phyloP scores from a whole-genome alignment of 2,888 invertebrate species.

The Eristalis pertinax region DNA sequence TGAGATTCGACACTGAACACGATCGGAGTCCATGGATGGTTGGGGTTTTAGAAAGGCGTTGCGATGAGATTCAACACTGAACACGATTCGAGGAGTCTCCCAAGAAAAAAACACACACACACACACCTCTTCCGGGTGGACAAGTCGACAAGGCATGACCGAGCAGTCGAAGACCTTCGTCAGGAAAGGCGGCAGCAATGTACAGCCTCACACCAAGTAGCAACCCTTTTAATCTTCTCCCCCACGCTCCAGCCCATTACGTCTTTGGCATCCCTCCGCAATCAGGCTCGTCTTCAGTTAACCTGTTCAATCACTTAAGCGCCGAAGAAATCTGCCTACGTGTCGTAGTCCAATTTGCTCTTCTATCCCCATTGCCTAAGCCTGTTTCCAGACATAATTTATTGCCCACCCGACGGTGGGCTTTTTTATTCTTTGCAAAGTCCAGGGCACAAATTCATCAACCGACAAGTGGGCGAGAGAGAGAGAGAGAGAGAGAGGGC shows the following conservation, averaged over 20 bases:
- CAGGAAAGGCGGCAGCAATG: background rate
- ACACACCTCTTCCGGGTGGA: background rate
- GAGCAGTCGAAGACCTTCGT: background rate
- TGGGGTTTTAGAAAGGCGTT: too few species aligned
- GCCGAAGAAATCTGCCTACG: constrained; percentile 62
- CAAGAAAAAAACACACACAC: too few species aligned
- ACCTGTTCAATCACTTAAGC: constrained; percentile 57
- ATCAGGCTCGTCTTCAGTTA: constrained; percentile 61
- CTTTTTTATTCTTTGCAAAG: constrained; percentile 15
- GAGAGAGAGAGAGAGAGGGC: too few species aligned
- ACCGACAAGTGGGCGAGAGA: constrained; percentile 42
- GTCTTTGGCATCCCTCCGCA: background rate
- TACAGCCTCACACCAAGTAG: background rate
- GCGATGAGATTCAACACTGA: too few species aligned
- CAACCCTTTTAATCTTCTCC: background rate
- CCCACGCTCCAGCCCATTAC: too few species aligned
- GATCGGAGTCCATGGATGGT: too few species aligned
- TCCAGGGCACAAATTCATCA: constrained; percentile 67
- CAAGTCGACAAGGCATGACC: background rate
- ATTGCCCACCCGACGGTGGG: constrained; percentile 46
- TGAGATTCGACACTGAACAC: too few species aligned
- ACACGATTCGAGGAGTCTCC: too few species aligned
- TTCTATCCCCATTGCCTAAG: constrained; percentile 50
- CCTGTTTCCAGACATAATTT: constrained; percentile 66
- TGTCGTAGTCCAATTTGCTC: constrained; percentile 20